phyloP scores from a whole-genome alignment of 2,113 vertebrate genomes.

The Festucalex cinctus region DNA sequence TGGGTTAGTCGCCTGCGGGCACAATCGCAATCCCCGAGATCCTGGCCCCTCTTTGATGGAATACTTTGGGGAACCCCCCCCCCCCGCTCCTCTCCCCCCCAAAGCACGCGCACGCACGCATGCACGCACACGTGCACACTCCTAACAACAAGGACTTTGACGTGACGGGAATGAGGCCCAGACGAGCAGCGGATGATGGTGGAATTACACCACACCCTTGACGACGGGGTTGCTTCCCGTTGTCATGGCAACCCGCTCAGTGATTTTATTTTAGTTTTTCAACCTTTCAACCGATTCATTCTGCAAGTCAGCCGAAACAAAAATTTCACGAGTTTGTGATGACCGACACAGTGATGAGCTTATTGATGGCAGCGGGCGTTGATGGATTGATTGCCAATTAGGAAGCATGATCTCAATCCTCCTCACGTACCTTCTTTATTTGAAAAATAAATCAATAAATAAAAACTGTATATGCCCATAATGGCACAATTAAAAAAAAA shows the following conservation, averaged over 20 bases:
- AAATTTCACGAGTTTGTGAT: too few species aligned
- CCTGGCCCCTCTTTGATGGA: conserved; percentile 77
- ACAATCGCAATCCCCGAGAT: conserved; percentile 78
- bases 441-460: not conserved
- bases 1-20: conserved; percentile 77
- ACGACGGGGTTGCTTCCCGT: conserved; percentile 54
- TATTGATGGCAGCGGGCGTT: conserved; percentile 40
- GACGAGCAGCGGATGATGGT: conserved; percentile 71
- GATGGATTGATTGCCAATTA: conserved; percentile 57
- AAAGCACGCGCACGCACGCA: too few species aligned
- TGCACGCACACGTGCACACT: conserved; percentile 36
- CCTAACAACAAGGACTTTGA: conserved; percentile 75
- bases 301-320: too few species aligned
- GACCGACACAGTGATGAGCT: conserved; percentile 3
- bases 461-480: too few species aligned
- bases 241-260: conserved; percentile 3
- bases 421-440: not conserved
- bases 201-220: conserved; percentile 65
- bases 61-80: conserved; percentile 78
- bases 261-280: too few species aligned
- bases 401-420: not conserved
- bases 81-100: conserved; percentile 66
- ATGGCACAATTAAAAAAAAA: too few species aligned
- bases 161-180: conserved; percentile 66
- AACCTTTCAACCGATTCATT: too few species aligned